Evolutionary conservation across 2,113 vertebrate genomes (phyloP).

Genomic region (Gadus chalcogrammus): DNA sequence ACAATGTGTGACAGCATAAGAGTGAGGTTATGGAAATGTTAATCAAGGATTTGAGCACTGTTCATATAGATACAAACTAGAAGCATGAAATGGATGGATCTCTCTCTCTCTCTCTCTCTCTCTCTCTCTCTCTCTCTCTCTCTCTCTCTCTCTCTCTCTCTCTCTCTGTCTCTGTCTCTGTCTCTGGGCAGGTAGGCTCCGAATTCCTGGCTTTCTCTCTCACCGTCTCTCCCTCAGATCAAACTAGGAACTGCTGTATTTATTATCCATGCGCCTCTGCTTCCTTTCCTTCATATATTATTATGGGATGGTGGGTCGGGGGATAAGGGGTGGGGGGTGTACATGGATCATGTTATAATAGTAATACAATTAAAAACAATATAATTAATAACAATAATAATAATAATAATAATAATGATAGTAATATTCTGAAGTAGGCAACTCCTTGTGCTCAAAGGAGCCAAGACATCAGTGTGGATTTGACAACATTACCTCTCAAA

Average conservation of each 20-base stretch:
- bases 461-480: constrained; percentile 67
- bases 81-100: too few species aligned
- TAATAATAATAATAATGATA: constrained; percentile 23
- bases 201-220: constrained; percentile 19
- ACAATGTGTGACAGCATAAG: too few species aligned
- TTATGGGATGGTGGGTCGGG: constrained; percentile 41
- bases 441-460: constrained; percentile 43
- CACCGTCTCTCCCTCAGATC: neutral
- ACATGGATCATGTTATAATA: constrained; percentile 51
- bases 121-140: too few species aligned
- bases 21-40: too few species aligned
- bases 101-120: too few species aligned
- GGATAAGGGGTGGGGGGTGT: constrained; percentile 48
- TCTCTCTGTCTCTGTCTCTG: too few species aligned
- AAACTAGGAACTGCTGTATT: neutral
- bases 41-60: too few species aligned
- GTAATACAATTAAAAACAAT: too few species aligned
- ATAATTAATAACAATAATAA: constrained; percentile 29
- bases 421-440: constrained; percentile 25
- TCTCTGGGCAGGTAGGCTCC: constrained; percentile 5
- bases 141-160: too few species aligned
- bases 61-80: too few species aligned
- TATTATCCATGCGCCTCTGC: neutral
- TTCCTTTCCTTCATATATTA: constrained; percentile 31
- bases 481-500: constrained; percentile 65